Evolutionary conservation across 2,113 vertebrate genomes (phyloP).

Genomic region (Misgurnus mizolepis): DNA sequence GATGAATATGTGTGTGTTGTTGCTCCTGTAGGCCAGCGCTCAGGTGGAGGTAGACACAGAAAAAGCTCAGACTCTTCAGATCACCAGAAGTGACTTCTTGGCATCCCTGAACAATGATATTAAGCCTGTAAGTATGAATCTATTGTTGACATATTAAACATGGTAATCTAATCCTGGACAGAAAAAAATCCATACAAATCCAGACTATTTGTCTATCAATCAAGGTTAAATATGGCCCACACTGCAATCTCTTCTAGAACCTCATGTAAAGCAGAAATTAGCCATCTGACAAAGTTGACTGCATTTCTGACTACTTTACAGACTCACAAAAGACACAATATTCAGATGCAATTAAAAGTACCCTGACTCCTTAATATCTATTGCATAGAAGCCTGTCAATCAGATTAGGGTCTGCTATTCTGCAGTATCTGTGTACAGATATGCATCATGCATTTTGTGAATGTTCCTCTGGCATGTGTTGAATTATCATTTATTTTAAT

Average conservation of each 20-base stretch:
- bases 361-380: too few species aligned
- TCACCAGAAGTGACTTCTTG: conserved; percentile 87
- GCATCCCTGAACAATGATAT: conserved; percentile 92
- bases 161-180: neutral
- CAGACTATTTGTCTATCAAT: neutral
- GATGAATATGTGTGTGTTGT: conserved; percentile 30
- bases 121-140: conserved; percentile 85
- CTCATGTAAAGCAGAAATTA: neutral
- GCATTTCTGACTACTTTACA: too few species aligned
- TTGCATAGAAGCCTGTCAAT: too few species aligned
- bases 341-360: too few species aligned
- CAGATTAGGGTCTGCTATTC: neutral
- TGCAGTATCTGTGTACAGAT: neutral
- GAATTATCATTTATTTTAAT: neutral
- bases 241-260: neutral
- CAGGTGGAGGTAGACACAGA: conserved; percentile 92
- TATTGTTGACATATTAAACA: neutral
- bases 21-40: conserved; percentile 41
- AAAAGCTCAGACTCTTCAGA: conserved; percentile 87
- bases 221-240: neutral
- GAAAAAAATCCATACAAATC: neutral
- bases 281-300: neutral
- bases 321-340: too few species aligned
- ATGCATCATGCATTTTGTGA: too few species aligned
- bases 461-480: neutral